Evolutionary conservation across 2,888 invertebrate genomes (phyloP), one percentile per base, ranked within the genome.

Genomic region (Agrilus cyanescens): DNA sequence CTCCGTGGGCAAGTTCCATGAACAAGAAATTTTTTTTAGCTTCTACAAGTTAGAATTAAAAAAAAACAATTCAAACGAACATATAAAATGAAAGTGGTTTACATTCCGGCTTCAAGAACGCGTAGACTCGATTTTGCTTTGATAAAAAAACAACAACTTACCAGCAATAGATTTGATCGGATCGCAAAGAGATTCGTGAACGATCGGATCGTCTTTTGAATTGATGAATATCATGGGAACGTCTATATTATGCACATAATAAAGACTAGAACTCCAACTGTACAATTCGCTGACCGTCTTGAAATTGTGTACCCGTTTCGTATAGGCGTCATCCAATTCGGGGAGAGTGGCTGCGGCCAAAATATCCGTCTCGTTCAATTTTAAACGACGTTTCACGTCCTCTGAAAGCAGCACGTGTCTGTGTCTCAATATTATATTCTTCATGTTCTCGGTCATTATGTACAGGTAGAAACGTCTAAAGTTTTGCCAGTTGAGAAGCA

Each of bases 221-320:
- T 95, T 95, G 45, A 95, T 77, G 61, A 91, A 89, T 53, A 95
- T 77, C 81, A 93, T 87, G 8, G 94, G 94, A 14, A 82, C 79
- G 42, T 76, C 74, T 48, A 93, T 83, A 56, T 80, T 80, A 15
- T 83, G 70, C 43, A 93, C 70, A 65, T 86, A 88, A 63, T 84
- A 80, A 16, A 82, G 73, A 40, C 82, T 86, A 47, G 91, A 91
- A 63, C 85, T 85, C 83, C 85, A 85, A 54, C 77, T 76, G 66
- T 91, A 93, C 48, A 90, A 70, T 38, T 88, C 89, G 15, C 79
- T 74, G 13, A 88, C 80, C 1, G 82, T 80, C 44, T 75, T 67
- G 61, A 88, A 91, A 50, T 85, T 84, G 57, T 84, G 78, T 29
- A 90, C 76, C 59, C 74, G 75, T 57, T 84, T 84, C 30, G 87